phyloP scores from a whole-genome alignment of 2,888 invertebrate genomes.

The Drosophila ezoana region DNA sequence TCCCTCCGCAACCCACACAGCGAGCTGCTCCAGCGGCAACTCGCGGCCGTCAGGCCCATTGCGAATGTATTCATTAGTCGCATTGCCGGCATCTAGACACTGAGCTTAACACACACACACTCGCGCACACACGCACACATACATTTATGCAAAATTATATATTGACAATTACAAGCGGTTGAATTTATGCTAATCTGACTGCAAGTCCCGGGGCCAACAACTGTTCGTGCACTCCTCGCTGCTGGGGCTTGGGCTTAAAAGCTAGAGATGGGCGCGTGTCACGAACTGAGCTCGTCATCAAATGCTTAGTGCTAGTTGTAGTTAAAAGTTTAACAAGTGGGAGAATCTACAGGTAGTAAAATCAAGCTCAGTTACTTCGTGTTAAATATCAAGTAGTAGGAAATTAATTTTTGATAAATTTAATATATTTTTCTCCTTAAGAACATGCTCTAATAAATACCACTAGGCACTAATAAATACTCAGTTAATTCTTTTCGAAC shows the following conservation, averaged over 20 bases:
- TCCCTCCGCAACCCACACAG: conserved; percentile 46
- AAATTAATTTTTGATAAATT: background rate
- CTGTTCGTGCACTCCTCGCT: conserved; percentile 60
- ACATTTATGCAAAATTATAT: conserved; percentile 5
- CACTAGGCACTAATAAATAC: no score
- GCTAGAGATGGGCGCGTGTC: conserved; percentile 36
- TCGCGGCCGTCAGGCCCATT: conserved; percentile 45
- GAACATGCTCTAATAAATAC: no score
- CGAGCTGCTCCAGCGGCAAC: conserved; percentile 22
- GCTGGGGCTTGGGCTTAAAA: conserved; percentile 10
- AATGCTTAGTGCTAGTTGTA: background rate
- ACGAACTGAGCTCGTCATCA: conserved; percentile 7
- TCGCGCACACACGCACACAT: conserved; percentile 13
- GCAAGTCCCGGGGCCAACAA: conserved; percentile 61
- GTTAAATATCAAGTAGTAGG: no score
- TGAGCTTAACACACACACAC: conserved; percentile 38
- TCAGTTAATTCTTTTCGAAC: no score
- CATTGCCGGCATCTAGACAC: conserved; percentile 59
- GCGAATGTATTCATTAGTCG: conserved; percentile 72
- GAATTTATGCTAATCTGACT: conserved; percentile 76
- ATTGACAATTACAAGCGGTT: conserved; percentile 61
- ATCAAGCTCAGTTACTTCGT: no score
- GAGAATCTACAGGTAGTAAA: no score
- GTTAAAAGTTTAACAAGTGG: background rate
- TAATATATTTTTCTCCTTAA: background rate